A percentile compares a stretch with the other conserved stretches of the same genome.
Conservation (phyloP, 2,797 vertebrate genomes). For the Ptychadena robeensis region DNA sequence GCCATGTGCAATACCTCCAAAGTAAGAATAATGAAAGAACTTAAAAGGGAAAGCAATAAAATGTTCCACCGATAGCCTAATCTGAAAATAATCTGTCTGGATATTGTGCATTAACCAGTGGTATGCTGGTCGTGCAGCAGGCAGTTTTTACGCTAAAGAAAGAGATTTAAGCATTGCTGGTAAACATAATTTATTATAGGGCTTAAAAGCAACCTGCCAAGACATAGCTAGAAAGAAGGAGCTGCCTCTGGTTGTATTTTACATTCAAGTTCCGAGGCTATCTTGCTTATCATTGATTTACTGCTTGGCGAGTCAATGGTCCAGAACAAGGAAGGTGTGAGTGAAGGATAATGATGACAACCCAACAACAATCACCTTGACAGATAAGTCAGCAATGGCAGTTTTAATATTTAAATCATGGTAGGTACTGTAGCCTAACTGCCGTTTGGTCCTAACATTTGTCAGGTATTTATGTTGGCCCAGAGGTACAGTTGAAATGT, state of each 20-base stretch:
- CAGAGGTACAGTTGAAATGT: no score
- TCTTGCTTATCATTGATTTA: not conserved
- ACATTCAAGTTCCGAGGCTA: not conserved
- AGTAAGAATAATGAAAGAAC: constrained; percentile 39
- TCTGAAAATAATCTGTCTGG: constrained; percentile 28
- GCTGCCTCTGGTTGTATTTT: not conserved
- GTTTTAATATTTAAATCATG: not conserved
- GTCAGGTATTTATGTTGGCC: no score
- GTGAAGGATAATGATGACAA: not conserved
- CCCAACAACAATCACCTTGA: not conserved
- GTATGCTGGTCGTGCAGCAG: not conserved
- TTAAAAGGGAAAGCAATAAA: constrained; percentile 45
- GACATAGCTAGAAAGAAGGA: not conserved
- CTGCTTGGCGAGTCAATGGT: not conserved
- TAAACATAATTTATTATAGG: not conserved
- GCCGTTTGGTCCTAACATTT: no score
- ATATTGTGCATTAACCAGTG: constrained; percentile 16
- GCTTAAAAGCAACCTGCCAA: not conserved
- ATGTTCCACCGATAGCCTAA: constrained; percentile 37
- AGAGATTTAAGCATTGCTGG: not conserved
- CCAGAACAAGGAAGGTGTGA: not conserved
- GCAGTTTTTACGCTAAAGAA: not conserved
- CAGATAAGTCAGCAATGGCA: not conserved
- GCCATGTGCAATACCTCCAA: constrained; percentile 51
- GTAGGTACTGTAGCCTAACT: no score